Base-by-base conservation (phyloP, 92 coral and sea anemone species). In the Zoanthus gigantus region DNA sequence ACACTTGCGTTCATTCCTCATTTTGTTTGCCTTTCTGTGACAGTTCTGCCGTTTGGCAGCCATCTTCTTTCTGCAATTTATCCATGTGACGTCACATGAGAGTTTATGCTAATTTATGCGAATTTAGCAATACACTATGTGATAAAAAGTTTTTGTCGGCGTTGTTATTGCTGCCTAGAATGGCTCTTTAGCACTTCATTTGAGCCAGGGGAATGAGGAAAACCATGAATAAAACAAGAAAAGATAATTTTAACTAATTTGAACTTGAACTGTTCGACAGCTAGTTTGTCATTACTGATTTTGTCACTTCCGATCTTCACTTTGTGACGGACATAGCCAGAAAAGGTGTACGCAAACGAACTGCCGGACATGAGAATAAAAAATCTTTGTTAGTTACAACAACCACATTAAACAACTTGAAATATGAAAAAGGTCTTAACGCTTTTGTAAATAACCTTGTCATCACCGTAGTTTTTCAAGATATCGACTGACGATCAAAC, bases 11-110 rank as follows among this genome's bases (percentile, higher is more conserved):
- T 89, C 77, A 71, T 92, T 92, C 97, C 94, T 94, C 90, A 94
- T 90, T 95, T 94, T 92, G 79, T 92, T 95, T 88, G 92, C 93
- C 93, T 95, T 97, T 87, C 94, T 90, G 72, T 95, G 98, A 95
- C 94, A 95, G 96, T 93, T 93, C 82, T 91, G 93, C 89, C 94
- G 79, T 30, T 66, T 88, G 79, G 99, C 89, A 92, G 99, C 99
- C 99, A 97, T 97, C 72, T 90, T 78, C 81, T 52, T 28, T 23
- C 73, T 73, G 72, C 78, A 69, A n/a, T 14, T 34, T 11, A 68
- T 47, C 61, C 45, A 88, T 88, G 94, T 95, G 98, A 97, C 99
- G 99, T 97, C 99, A 97, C 93, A 96, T 66, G 90, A 82, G 71
- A 23, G 17, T 2, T 63, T 80, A 80, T 80, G 85, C 89, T 79